Percentiles rank a stretch among this genome's conserved stretches.
Conservation (phyloP, 2,888 invertebrate genomes). For the Drosophila peninsularis region DNA sequence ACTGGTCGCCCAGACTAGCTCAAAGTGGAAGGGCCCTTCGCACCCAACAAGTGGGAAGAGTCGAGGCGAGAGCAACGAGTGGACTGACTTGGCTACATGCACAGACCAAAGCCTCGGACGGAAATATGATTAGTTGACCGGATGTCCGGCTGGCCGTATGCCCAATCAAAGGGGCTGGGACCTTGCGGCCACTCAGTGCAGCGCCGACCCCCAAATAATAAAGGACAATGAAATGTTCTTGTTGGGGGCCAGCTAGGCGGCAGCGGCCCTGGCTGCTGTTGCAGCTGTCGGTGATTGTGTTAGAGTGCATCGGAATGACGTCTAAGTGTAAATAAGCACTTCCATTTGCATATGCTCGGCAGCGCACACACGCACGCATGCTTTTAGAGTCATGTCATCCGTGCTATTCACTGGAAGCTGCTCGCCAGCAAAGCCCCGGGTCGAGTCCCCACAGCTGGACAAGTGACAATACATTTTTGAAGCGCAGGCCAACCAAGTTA, state of each 20-base stretch:
- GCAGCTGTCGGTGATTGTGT: conserved; percentile 18
- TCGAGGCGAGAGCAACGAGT: neutral
- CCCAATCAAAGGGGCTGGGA: conserved; percentile 4
- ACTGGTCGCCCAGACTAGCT: neutral
- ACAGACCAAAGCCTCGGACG: neutral
- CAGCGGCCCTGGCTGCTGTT: neutral
- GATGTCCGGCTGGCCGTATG: conserved; percentile 5
- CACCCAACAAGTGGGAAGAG: neutral
- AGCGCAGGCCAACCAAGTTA: conserved; percentile 14
- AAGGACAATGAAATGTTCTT: conserved; percentile 25
- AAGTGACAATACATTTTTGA: conserved; percentile 21
- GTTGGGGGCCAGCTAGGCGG: no score
- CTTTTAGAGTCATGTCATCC: neutral
- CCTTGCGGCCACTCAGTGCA: conserved; percentile 30
- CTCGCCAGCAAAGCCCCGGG: conserved; percentile 19
- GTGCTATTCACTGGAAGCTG: conserved; percentile 10
- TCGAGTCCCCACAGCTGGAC: conserved; percentile 22
- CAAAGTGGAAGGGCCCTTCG: no score
- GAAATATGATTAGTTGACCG: conserved; percentile 19
- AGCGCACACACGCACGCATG: conserved; percentile 4
- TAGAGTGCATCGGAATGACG: conserved; percentile 47
- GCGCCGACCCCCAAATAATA: conserved; percentile 1
- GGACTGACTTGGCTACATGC: conserved; percentile 2
- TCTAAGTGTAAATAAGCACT: conserved; percentile 70
- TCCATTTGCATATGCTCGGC: conserved; percentile 38